Evolutionary conservation across 2,888 invertebrate species (phyloP).

Genomic region (Griposia aprilina): DNA sequence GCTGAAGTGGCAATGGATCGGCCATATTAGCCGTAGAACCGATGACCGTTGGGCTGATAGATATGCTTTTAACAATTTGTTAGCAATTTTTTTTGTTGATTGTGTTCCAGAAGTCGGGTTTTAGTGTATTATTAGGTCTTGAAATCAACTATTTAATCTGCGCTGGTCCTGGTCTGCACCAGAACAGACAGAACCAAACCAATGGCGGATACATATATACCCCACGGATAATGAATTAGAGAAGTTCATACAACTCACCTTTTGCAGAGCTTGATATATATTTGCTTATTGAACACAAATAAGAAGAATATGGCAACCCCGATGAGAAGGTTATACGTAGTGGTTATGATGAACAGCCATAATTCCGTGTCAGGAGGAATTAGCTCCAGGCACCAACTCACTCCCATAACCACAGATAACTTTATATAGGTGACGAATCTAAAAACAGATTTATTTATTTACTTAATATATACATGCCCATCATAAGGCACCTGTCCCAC

Average conservation of each 20-base stretch:
- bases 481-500: too few relatives aligned
- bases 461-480: too few relatives aligned
- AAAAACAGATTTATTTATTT: constrained; percentile 13
- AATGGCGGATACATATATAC: not conserved
- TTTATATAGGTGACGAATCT: constrained; percentile 73
- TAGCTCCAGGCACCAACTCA: constrained; percentile 73
- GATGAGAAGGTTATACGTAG: constrained; percentile 67
- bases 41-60: not conserved
- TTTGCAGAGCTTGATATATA: constrained; percentile 62
- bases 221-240: not conserved
- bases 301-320: constrained; percentile 75
- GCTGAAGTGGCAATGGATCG: not conserved
- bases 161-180: not conserved
- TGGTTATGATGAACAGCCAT: constrained; percentile 54
- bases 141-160: not conserved
- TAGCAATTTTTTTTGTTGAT: not conserved
- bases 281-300: constrained; percentile 71
- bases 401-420: constrained; percentile 73
- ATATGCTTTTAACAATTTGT: not conserved
- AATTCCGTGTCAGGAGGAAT: not conserved
- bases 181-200: not conserved
- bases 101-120: not conserved
- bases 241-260: constrained; percentile 62
- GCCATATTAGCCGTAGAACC: not conserved
- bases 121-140: not conserved